These are phyloP conservation scores for Acleris sparsana DNA, from an alignment of 2,888 invertebrate species.

Conservation along the genomic window DNA sequence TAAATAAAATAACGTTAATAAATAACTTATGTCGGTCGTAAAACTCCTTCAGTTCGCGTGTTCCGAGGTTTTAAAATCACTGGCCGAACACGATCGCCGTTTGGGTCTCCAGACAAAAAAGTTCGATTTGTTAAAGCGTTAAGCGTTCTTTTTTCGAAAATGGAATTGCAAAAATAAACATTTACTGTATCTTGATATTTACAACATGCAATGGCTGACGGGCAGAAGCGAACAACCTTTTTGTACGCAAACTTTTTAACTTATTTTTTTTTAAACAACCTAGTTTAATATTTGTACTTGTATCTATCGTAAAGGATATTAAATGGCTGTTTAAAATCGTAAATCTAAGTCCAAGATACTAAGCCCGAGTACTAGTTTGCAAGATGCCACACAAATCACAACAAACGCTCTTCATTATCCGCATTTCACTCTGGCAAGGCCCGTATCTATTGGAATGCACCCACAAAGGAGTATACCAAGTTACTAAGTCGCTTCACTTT, in stretches of 20 bases:
- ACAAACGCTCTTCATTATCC: slow-evolving; percentile 80
- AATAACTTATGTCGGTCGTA: slow-evolving; percentile 69
- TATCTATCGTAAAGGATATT: slow-evolving; percentile 11
- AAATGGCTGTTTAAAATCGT: slow-evolving; percentile 40
- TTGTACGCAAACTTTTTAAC: slow-evolving; percentile 17
- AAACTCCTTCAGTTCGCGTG: slow-evolving; percentile 59
- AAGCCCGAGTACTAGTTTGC: slow-evolving; percentile 51
- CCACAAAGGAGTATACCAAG: slow-evolving; percentile 74
- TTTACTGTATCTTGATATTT: slow-evolving; percentile 34
- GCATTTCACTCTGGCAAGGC: slow-evolving; percentile 69
- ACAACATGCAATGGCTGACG: slow-evolving; percentile 27
- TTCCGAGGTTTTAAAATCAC: slow-evolving; percentile 47
- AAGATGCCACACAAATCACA: slow-evolving; percentile 77
- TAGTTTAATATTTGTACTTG: neutral
- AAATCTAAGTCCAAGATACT: slow-evolving; percentile 48
- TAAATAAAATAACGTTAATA: slow-evolving; percentile 68
- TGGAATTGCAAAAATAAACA: slow-evolving; percentile 25
- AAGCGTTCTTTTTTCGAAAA: slow-evolving; percentile 25
- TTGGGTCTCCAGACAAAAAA: slow-evolving; percentile 27
- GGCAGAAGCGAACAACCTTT: slow-evolving; percentile 17
- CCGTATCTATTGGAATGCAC: slow-evolving; percentile 80
- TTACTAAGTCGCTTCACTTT: slow-evolving; percentile 76
- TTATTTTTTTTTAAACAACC: slow-evolving; percentile 16
- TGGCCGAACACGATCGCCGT: slow-evolving; percentile 31
- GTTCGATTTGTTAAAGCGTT: slow-evolving; percentile 30